Conservation (phyloP, 2,888 invertebrate species). For the Neoitamus cyanurus region DNA sequence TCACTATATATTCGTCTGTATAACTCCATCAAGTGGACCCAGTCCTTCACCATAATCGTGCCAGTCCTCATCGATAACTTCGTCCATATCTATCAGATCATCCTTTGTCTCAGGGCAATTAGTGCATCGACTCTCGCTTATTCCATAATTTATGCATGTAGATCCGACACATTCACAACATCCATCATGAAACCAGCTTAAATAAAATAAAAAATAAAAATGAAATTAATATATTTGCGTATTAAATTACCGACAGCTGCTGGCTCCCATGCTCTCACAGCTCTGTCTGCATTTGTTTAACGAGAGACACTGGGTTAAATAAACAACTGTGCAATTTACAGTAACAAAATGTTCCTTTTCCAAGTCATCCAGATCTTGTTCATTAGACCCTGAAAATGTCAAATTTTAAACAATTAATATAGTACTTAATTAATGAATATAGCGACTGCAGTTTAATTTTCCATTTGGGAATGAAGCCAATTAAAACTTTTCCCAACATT, state of each 20-base stretch:
- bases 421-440: neutral
- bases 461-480: too few relatives aligned
- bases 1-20: constrained; percentile 13
- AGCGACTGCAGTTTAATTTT: too few relatives aligned
- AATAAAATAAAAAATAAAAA: neutral
- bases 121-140: constrained; percentile 82
- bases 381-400: constrained; percentile 71
- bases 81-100: constrained; percentile 67
- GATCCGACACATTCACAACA: constrained; percentile 94
- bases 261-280: constrained; percentile 70
- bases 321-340: constrained; percentile 91
- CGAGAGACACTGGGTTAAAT: constrained; percentile 89
- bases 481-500: too few relatives aligned
- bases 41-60: constrained; percentile 73
- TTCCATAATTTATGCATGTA: constrained; percentile 89
- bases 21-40: constrained; percentile 62
- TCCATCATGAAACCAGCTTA: constrained; percentile 90
- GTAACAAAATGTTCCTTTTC: constrained; percentile 71
- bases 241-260: constrained; percentile 60
- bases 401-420: neutral
- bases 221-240: neutral
- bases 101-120: constrained; percentile 75
- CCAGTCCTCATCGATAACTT: constrained; percentile 59
- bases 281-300: constrained; percentile 86
- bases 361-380: constrained; percentile 70